These are phyloP conservation scores for Sphinx pinastri DNA, from an alignment of 2,888 invertebrate genomes.

Conservation along the genomic window DNA sequence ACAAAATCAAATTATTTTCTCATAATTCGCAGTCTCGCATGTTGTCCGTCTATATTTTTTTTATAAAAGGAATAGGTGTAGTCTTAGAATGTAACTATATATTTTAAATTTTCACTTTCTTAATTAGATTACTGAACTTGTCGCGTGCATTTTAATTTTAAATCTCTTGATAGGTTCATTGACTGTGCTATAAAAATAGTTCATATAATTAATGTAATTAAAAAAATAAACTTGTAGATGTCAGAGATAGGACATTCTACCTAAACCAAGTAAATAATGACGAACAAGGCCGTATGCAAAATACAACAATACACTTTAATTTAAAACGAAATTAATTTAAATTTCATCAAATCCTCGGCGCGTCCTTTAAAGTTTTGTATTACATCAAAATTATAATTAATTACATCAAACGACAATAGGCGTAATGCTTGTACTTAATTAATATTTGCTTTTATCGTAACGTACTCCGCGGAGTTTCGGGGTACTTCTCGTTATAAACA, in stretches of 20 bases:
- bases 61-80: too few species aligned
- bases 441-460: conserved; percentile 20
- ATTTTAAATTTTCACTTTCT: too few species aligned
- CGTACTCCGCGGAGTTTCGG: neutral
- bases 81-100: too few species aligned
- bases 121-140: too few species aligned
- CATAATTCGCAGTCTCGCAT: too few species aligned
- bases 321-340: conserved; percentile 6
- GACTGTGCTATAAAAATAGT: neutral
- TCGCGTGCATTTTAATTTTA: neutral
- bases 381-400: conserved; percentile 22
- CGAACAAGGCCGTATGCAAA: neutral
- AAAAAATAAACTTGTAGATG: neutral
- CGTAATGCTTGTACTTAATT: conserved; percentile 22
- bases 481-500: conserved; percentile 5
- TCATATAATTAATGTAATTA: conserved; percentile 3
- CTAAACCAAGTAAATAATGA: neutral
- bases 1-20: too few species aligned
- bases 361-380: conserved; percentile 16
- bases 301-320: neutral
- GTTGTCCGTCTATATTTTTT: too few species aligned
- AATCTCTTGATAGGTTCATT: neutral
- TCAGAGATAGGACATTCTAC: neutral
- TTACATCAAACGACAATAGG: conserved; percentile 22
- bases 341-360: conserved; percentile 8